Conservation (phyloP, 2,888 invertebrate species). For the Cataglyphis rosenhaueri region DNA sequence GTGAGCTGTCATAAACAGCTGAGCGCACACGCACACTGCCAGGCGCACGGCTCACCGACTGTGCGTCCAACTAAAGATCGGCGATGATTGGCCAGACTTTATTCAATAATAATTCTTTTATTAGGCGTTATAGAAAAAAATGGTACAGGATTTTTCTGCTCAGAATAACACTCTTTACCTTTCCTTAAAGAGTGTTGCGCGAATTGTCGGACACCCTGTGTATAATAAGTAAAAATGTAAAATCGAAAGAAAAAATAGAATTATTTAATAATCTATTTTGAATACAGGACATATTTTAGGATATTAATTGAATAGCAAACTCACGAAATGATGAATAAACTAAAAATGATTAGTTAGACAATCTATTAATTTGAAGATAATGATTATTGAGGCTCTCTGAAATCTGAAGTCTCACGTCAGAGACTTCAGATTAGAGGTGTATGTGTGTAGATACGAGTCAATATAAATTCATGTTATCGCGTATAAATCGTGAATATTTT, state of each 20-base stretch:
- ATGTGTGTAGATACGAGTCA: constrained; percentile 7
- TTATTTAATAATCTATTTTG: neutral
- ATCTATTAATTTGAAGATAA: neutral
- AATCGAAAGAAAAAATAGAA: neutral
- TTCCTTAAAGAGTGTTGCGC: too few species aligned
- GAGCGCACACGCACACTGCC: too few species aligned
- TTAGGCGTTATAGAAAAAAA: too few species aligned
- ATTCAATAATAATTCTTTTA: too few species aligned
- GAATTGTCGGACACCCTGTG: too few species aligned
- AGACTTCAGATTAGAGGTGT: neutral
- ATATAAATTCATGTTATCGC: constrained; percentile 38
- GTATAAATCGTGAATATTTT: constrained; percentile 32
- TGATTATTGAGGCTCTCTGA: neutral
- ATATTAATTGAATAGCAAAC: neutral
- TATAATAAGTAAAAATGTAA: neutral
- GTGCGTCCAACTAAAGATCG: too few species aligned
- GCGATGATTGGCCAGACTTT: too few species aligned
- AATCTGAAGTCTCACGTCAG: neutral
- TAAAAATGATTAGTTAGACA: neutral
- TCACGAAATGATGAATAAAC: neutral
- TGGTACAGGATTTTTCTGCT: too few species aligned
- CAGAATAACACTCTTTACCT: too few species aligned
- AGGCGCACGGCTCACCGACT: too few species aligned
- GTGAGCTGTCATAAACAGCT: too few species aligned
- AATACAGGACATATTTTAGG: neutral